Percentiles rank a stretch among this genome's conserved stretches.
Conservation (phyloP, 2,113 vertebrate species). For the Ptyas mucosa region DNA sequence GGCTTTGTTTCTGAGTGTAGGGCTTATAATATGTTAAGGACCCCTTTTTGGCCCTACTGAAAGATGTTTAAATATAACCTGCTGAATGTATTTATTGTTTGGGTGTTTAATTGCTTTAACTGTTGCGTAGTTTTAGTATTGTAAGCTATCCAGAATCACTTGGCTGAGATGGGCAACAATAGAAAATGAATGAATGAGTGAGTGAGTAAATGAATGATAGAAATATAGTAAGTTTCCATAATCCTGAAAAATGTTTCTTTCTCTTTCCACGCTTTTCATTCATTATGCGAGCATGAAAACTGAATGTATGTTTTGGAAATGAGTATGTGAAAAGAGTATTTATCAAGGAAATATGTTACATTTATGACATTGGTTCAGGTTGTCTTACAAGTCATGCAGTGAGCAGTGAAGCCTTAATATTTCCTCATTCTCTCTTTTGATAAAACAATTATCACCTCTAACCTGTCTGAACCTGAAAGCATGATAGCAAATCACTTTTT, state of each 20-base stretch:
- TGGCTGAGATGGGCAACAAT: not conserved
- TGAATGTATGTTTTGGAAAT: slow-evolving; percentile 43
- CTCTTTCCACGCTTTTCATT: not conserved
- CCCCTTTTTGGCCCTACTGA: not conserved
- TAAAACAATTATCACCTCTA: not conserved
- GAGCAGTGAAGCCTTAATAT: not conserved
- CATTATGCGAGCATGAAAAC: not conserved
- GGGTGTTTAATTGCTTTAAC: not conserved
- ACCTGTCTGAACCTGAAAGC: not conserved
- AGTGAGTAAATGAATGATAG: not conserved
- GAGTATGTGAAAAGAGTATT: slow-evolving; percentile 31
- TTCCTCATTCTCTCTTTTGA: not conserved
- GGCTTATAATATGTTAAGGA: not conserved
- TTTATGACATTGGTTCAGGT: slow-evolving; percentile 26
- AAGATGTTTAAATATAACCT: not conserved
- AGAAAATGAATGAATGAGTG: not conserved
- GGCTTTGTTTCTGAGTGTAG: not conserved
- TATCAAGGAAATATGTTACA: slow-evolving; percentile 35
- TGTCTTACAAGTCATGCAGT: not conserved
- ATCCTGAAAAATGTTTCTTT: not conserved
- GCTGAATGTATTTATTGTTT: not conserved
- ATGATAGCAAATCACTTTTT: not conserved
- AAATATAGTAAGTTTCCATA: not conserved
- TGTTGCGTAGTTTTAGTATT: not conserved
- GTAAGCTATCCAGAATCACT: not conserved